Conservation (phyloP, 2,888 invertebrate genomes). For the Busseola fusca region DNA sequence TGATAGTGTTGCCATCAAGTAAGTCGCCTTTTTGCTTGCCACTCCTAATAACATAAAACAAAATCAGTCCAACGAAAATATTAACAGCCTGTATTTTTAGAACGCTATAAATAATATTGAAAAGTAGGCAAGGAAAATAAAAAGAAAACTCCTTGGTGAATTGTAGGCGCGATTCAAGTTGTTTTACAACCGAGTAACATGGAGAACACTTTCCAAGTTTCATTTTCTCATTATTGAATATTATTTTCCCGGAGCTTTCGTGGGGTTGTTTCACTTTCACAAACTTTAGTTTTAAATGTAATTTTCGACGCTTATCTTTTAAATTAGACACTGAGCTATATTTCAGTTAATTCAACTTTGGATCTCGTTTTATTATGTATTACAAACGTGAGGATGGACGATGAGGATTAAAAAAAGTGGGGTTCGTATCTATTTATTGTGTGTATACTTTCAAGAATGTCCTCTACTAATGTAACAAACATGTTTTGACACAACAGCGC, state of each 20-base stretch:
- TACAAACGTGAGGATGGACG: no score
- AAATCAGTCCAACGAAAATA: background rate
- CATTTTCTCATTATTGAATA: conserved; percentile 55
- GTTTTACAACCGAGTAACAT: conserved; percentile 24
- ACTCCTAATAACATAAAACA: conserved; percentile 2
- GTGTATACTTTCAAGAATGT: background rate
- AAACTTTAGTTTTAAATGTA: conserved; percentile 52
- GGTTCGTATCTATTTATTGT: conserved; percentile 5
- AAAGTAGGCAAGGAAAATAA: conserved; percentile 28
- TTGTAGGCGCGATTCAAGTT: conserved; percentile 37
- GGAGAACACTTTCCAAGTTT: conserved; percentile 45
- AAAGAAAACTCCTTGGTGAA: conserved; percentile 22
- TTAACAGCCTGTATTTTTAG: conserved; percentile 23
- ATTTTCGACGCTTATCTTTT: conserved; percentile 44
- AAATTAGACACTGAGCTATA: conserved; percentile 31
- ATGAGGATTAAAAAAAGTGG: no score
- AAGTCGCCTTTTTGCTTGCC: background rate
- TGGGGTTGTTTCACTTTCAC: conserved; percentile 23
- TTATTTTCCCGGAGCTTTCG: conserved; percentile 43
- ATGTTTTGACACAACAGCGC: background rate
- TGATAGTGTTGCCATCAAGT: background rate
- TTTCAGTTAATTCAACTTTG: conserved; percentile 36
- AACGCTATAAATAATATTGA: conserved; percentile 33
- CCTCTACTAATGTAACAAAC: background rate
- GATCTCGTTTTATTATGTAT: conserved; percentile 17